A percentile compares a stretch with the other conserved stretches of the same genome.
phyloP scores from a whole-genome alignment of 2,113 vertebrate species.

The Pseudopodoces humilis region DNA sequence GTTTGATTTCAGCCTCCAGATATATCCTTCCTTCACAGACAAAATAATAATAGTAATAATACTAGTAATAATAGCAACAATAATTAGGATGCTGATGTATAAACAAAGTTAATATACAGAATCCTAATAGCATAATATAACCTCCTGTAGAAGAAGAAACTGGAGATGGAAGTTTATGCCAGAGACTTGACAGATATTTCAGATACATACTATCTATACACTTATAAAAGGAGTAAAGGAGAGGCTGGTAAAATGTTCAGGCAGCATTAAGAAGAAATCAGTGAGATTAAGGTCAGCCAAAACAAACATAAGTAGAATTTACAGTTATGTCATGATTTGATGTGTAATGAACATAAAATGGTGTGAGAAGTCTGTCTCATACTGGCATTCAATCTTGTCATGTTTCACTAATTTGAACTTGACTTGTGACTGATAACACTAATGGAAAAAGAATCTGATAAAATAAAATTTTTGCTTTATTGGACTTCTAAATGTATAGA shows the following conservation, averaged over 20 bases:
- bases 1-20: constrained; percentile 62
- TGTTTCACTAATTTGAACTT: neutral
- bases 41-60: constrained; percentile 17
- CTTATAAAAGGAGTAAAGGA: neutral
- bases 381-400: neutral
- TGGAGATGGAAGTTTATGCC: neutral
- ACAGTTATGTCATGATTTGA: neutral
- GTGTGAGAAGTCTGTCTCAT: neutral
- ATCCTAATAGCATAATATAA: neutral
- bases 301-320: neutral
- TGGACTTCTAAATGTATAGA: neutral
- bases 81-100: constrained; percentile 45
- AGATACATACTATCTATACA: neutral
- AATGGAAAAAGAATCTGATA: neutral
- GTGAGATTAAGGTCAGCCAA: neutral
- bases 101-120: constrained; percentile 46
- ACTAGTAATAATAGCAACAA: neutral
- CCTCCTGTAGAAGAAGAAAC: neutral
- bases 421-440: neutral
- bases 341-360: neutral
- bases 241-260: neutral
- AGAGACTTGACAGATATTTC: neutral
- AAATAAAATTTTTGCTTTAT: neutral
- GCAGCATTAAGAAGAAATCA: neutral
- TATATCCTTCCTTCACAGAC: constrained; percentile 28